These are phyloP conservation scores for Silurus lanzhouensis DNA, from an alignment of 2,797 vertebrate species.

Conservation along the genomic window DNA sequence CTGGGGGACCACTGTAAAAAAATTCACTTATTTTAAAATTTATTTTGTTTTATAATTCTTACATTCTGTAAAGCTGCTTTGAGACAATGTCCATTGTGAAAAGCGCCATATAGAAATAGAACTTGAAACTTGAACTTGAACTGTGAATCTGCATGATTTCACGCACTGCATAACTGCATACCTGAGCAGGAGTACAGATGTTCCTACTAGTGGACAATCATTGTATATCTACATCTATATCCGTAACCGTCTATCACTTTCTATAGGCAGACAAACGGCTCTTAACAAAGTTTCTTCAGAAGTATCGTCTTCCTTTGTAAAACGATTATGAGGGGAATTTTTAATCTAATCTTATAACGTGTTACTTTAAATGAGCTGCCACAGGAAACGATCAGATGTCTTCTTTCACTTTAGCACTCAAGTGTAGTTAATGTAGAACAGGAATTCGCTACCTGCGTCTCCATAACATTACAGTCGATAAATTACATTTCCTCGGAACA, in stretches of 20 bases:
- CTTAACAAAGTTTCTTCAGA: constrained; percentile 1
- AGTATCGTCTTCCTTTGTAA: constrained; percentile 21
- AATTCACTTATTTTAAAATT: too few relatives aligned
- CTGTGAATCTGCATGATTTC: too few relatives aligned
- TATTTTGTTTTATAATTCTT: too few relatives aligned
- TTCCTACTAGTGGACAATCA: not conserved
- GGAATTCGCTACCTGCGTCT: constrained; percentile 19
- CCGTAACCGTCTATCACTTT: not conserved
- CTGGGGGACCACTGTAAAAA: too few relatives aligned
- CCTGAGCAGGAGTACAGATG: not conserved
- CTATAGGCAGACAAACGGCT: not conserved
- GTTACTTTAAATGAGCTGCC: constrained; percentile 20
- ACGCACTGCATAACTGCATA: too few relatives aligned
- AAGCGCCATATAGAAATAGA: too few relatives aligned
- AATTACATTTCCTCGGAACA: constrained; percentile 7
- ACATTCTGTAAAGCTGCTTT: too few relatives aligned
- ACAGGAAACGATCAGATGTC: constrained; percentile 21
- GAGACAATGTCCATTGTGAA: too few relatives aligned
- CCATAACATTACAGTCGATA: constrained; percentile 15
- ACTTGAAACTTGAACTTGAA: too few relatives aligned
- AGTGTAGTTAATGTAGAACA: constrained; percentile 1
- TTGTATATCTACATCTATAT: too few relatives aligned
- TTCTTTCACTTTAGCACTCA: constrained; percentile 29
- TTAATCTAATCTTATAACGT: constrained; percentile 1
- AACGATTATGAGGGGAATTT: not conserved